Evolutionary conservation across 2,797 vertebrate species (phyloP), one percentile per base, ranked within the genome.

Genomic region (Selene dorsalis): DNA sequence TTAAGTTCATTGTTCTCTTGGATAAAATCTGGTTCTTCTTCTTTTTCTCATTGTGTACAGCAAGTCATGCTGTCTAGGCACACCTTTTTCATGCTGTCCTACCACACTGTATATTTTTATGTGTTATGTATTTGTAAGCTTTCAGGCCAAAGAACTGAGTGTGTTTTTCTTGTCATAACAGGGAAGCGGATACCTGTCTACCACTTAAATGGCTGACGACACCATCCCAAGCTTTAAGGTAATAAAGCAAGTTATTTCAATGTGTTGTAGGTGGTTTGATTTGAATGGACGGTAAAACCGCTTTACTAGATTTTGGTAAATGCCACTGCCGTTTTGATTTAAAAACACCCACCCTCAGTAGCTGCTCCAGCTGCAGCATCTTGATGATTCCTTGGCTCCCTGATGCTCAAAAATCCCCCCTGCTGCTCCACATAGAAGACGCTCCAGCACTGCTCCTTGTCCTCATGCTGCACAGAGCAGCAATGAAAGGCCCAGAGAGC

Each of bases 161-260:
- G 10, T 56, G 6, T 28, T 28, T 18, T 14, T 18, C 14, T 53
- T 61, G 18, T 32, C 2, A 20, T 26, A 3, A 16, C 79, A 93
- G 89, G 62, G 17, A 59, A 75, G 53, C 45, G 57, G n/a, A 8
- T 17, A 52, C 62, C 18, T 30, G 2, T 48, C 35, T 7, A 28
- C 24, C 32, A 41, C 10, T 12, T 26, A 45, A 20, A 83, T 85
- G 84, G 69, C 68, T 32, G 81, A 75, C 41, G 74, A 56, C 64
- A 64, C 16, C 8, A 32, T 39, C 14, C 69, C 76, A 50, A 93
- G 89, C 76, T 94, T 95, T 63, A 93, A 94, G 93, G 94, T 94
- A 92, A 48, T 20, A 18, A n/a, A 70, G 17, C 6, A 24, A 3
- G 5, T 55, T 20, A 2, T 53, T 13, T 7, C n/a, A 59, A 7